phyloP scores from a whole-genome alignment of 30 jellyfish, hydroid and myxozoan species.

The Chrysaora quinquecirrha region DNA sequence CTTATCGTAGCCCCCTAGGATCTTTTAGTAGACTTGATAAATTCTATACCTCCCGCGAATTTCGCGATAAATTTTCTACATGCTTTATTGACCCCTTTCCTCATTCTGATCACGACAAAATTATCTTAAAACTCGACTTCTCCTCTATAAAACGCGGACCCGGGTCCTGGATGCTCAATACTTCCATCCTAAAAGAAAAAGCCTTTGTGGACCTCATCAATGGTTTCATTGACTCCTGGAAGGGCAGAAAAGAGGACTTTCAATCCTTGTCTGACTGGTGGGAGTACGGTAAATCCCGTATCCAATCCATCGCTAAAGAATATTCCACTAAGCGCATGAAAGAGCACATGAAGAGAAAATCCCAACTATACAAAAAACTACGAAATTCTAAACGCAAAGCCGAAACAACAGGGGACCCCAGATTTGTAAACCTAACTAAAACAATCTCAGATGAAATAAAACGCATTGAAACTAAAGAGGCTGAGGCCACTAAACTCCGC shows the following conservation, averaged over 20 bases:
- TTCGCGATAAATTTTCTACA: neutral
- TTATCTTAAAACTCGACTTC: neutral
- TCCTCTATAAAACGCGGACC: conserved; percentile 4
- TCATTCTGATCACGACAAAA: conserved; percentile 7
- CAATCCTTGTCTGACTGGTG: too few species aligned
- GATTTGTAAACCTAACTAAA: neutral
- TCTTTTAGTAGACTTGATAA: too few species aligned
- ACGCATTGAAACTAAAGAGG: too few species aligned
- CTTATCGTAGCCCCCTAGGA: too few species aligned
- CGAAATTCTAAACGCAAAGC: conserved; percentile 24
- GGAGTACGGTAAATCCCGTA: neutral
- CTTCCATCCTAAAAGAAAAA: conserved; percentile 12
- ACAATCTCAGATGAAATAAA: conserved; percentile 2
- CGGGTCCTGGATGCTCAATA: conserved; percentile 5
- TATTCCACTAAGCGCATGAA: neutral
- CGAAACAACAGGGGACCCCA: neutral
- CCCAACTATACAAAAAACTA: too few species aligned
- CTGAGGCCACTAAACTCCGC: neutral
- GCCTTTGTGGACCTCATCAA: neutral
- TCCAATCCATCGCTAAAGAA: neutral
- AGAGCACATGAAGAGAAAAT: neutral
- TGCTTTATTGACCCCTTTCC: conserved; percentile 8
- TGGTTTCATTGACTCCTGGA: neutral
- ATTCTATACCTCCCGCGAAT: conserved; percentile 11
- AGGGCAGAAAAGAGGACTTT: neutral